phyloP scores from a whole-genome alignment of 2,888 invertebrate species.

The Unio pictorum region DNA sequence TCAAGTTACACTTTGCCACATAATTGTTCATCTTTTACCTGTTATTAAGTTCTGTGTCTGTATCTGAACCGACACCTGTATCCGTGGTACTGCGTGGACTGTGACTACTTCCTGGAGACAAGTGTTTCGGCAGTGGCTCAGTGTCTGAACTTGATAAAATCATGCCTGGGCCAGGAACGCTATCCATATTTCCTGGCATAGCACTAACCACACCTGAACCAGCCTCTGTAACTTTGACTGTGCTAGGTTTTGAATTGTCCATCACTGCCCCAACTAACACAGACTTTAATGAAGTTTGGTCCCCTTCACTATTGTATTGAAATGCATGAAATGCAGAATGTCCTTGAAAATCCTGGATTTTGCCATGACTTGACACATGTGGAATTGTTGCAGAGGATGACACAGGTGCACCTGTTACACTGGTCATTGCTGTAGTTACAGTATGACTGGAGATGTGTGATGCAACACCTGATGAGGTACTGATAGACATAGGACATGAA shows the following conservation, averaged over 20 bases:
- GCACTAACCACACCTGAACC: neutral
- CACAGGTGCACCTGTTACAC: conserved; percentile 5
- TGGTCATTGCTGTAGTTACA: conserved; percentile 1
- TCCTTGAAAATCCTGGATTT: no score
- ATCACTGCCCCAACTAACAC: neutral
- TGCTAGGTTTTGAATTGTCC: conserved; percentile 2
- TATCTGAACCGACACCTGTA: conserved; percentile 42
- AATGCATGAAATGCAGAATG: no score
- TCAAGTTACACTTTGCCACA: no score
- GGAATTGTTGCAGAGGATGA: neutral
- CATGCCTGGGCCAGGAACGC: conserved; percentile 9
- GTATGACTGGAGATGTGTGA: conserved; percentile 1
- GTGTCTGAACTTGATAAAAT: conserved; percentile 37
- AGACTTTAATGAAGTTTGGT: no score
- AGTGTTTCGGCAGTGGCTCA: conserved; percentile 20
- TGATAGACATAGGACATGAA: conserved; percentile 12
- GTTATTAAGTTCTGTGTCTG: conserved; percentile 35
- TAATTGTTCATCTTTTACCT: conserved; percentile 8
- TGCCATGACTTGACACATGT: no score
- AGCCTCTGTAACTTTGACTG: conserved; percentile 1
- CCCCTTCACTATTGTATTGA: no score
- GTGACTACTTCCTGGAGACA: conserved; percentile 25
- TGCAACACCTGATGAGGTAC: conserved; percentile 3
- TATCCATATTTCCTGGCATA: conserved; percentile 4
- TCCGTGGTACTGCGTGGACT: conserved; percentile 38